These are phyloP conservation scores for Myxocyprinus asiaticus DNA, from an alignment of 2,113 vertebrate species.

Conservation along the genomic window DNA sequence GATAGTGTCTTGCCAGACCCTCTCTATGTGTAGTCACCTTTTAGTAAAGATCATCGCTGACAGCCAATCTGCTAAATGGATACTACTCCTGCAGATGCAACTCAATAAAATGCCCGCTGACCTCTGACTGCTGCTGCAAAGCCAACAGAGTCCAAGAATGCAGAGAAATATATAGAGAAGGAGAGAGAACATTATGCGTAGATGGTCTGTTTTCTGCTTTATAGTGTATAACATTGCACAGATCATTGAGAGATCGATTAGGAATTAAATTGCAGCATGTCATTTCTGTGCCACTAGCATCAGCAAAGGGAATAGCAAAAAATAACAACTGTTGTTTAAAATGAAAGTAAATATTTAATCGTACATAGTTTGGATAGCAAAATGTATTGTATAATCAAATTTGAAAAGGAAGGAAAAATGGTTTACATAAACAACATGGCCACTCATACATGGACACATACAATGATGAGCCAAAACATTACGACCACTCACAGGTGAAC, in stretches of 20 bases:
- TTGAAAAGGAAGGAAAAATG: too few relatives aligned
- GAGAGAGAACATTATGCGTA: not conserved
- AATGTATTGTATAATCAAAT: too few relatives aligned
- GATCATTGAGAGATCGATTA: not conserved
- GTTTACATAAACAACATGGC: too few relatives aligned
- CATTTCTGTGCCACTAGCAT: too few relatives aligned
- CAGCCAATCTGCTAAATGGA: constrained; percentile 34
- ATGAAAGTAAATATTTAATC: too few relatives aligned
- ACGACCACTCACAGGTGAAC: too few relatives aligned
- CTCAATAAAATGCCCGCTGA: constrained; percentile 26
- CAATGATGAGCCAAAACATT: too few relatives aligned
- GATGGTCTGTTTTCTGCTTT: not conserved
- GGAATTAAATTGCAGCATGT: too few relatives aligned
- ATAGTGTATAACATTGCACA: constrained; percentile 1
- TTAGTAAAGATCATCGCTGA: constrained; percentile 38
- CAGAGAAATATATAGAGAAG: not conserved
- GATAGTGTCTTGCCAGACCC: constrained; percentile 24
- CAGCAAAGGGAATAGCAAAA: too few relatives aligned
- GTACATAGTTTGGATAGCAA: too few relatives aligned
- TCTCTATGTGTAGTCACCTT: not conserved
- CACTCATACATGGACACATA: too few relatives aligned
- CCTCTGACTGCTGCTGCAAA: constrained; percentile 22
- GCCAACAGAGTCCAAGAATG: not conserved
- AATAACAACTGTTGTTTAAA: too few relatives aligned
- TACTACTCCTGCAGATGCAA: constrained; percentile 30